phyloP scores from a whole-genome alignment of 2,888 invertebrate genomes.

The Noctua comes region DNA sequence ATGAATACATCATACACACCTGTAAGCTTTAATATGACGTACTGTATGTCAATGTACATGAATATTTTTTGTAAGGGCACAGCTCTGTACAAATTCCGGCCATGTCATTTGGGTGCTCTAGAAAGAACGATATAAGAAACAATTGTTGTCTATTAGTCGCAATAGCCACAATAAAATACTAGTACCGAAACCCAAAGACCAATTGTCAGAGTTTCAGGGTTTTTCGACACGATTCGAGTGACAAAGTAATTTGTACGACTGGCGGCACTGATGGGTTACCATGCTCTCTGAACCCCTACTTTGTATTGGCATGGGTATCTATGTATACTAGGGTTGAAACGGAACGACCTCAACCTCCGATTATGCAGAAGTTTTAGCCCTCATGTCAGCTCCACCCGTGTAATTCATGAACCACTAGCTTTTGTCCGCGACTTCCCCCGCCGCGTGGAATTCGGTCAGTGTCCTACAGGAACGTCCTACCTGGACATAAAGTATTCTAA shows the following conservation, averaged over 20 bases:
- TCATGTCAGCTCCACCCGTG: not conserved
- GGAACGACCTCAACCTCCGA: not conserved
- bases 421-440: not conserved
- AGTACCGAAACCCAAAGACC: not conserved
- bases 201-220: not conserved
- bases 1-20: too few relatives aligned
- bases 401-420: not conserved
- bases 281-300: not conserved
- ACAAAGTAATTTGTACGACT: constrained; percentile 24
- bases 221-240: constrained; percentile 4
- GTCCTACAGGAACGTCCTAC: not conserved
- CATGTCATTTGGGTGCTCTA: too few relatives aligned
- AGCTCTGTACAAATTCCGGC: too few relatives aligned
- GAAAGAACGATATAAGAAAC: too few relatives aligned
- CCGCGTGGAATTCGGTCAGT: not conserved
- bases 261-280: constrained; percentile 13
- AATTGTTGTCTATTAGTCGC: not conserved
- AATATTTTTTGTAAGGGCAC: too few relatives aligned
- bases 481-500: not conserved
- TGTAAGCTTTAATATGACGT: too few relatives aligned
- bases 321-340: not conserved
- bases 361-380: not conserved
- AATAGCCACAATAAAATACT: not conserved
- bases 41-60: too few relatives aligned
- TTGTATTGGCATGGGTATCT: constrained; percentile 11